A percentile compares a stretch with the other conserved stretches of the same genome.
phyloP scores from a whole-genome alignment of 2,888 invertebrate species.

The Chrysotoxum bicinctum region DNA sequence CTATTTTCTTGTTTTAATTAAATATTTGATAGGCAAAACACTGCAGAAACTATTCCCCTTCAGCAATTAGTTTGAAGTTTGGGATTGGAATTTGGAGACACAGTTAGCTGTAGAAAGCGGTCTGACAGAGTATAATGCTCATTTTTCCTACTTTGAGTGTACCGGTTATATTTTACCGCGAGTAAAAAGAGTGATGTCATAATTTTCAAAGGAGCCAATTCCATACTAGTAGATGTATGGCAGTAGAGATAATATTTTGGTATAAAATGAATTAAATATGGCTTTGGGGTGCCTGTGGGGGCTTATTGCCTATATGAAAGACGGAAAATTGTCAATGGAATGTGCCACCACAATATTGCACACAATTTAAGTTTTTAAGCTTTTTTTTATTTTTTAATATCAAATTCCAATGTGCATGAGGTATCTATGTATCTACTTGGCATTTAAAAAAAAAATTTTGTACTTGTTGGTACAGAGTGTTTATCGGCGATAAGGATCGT shows the following conservation, averaged over 20 bases:
- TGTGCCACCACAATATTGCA: constrained; percentile 29
- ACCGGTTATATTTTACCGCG: constrained; percentile 18
- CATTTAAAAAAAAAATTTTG: constrained; percentile 1
- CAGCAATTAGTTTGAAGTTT: constrained; percentile 1
- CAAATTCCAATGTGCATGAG: not conserved
- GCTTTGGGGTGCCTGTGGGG: constrained; percentile 1
- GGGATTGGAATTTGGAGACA: constrained; percentile 17
- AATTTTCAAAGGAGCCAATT: constrained; percentile 27
- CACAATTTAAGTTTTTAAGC: not conserved
- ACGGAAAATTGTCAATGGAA: not conserved
- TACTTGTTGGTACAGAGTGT: not conserved
- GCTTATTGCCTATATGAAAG: not conserved
- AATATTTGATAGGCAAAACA: not conserved
- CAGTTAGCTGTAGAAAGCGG: constrained; percentile 28
- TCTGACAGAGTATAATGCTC: constrained; percentile 7
- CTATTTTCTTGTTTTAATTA: not conserved
- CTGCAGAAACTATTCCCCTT: not conserved
- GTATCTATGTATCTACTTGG: not conserved
- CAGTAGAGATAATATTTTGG: not conserved
- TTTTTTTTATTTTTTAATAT: not conserved
- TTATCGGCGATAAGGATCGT: constrained; percentile 1
- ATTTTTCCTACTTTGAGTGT: not conserved
- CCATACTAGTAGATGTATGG: not conserved
- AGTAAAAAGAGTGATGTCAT: constrained; percentile 43
- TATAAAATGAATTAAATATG: not conserved